A percentile compares a stretch with the other conserved stretches of the same genome.
These are phyloP conservation scores for Sebastes matsubarae DNA, from an alignment of 2,797 vertebrate species.

Conservation along the genomic window DNA sequence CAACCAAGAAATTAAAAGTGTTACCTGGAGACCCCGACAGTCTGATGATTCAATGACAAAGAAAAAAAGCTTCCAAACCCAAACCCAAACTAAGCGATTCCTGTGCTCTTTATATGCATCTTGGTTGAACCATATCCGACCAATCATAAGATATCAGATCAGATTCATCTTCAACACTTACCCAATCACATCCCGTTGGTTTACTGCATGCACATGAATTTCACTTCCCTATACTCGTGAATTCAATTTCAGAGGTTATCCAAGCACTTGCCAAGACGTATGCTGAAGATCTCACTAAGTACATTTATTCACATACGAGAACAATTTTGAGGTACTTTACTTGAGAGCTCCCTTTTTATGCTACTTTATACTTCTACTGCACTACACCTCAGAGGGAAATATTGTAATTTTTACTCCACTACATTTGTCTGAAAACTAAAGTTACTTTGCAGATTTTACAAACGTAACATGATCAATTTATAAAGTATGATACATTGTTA, in stretches of 20 bases:
- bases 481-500: neutral
- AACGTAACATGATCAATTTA: neutral
- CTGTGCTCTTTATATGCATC: neutral
- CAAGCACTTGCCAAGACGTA: neutral
- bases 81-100: neutral
- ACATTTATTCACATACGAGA: neutral
- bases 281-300: neutral
- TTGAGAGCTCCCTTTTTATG: neutral
- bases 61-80: neutral
- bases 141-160: neutral
- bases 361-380: neutral
- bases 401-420: neutral
- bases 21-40: slow-evolving; percentile 8
- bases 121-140: neutral
- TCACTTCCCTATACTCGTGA: neutral
- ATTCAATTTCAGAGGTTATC: neutral
- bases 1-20: neutral
- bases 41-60: neutral
- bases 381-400: neutral
- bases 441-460: neutral
- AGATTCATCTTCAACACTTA: neutral
- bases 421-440: neutral
- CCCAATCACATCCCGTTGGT: neutral
- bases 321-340: neutral
- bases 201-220: neutral